Evolutionary conservation across 2,113 vertebrate species (phyloP).

Genomic region (Cephalopterus ornatus): DNA sequence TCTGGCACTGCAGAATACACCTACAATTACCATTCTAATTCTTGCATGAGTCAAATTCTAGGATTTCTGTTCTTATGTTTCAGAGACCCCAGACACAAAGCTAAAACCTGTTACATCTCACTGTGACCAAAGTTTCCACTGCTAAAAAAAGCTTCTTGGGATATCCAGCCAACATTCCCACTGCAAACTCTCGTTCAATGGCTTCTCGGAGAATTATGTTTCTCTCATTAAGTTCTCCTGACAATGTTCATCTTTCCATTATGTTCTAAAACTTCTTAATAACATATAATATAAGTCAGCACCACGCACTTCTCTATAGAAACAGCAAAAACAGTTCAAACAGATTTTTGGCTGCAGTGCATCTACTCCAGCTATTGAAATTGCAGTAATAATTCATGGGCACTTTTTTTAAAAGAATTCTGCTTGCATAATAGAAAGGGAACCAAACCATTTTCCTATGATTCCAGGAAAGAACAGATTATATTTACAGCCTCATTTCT

Average conservation of each 20-base stretch:
- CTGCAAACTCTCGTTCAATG: neutral
- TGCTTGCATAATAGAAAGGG: neutral
- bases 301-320: conserved; percentile 25
- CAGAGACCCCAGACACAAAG: neutral
- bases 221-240: conserved; percentile 25
- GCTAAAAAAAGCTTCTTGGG: neutral
- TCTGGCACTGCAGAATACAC: neutral
- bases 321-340: conserved; percentile 37
- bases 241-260: neutral
- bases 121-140: neutral
- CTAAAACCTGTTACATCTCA: neutral
- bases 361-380: neutral
- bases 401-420: neutral
- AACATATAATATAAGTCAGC: neutral
- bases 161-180: neutral
- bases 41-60: neutral
- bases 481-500: neutral
- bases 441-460: neutral
- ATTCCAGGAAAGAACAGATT: neutral
- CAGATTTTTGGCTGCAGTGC: neutral
- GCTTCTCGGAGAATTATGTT: conserved; percentile 29
- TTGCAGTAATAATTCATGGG: neutral
- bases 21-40: neutral
- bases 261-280: neutral
- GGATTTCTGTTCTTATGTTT: neutral